phyloP scores from a whole-genome alignment of 2,113 vertebrate species.

The Accipiter cooperii region DNA sequence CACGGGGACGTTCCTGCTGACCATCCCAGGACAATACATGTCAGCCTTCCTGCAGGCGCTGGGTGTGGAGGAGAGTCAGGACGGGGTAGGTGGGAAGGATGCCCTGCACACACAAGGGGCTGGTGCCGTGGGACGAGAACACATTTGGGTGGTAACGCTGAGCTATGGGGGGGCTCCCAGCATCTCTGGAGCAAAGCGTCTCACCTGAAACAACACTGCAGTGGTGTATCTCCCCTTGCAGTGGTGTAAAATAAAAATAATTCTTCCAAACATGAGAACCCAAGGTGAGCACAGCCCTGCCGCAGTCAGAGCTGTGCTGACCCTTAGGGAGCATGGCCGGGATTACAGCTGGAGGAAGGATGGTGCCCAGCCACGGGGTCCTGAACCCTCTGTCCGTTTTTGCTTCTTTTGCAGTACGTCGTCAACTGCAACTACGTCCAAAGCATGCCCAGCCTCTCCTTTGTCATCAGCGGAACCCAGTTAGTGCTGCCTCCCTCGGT shows the following conservation, averaged over 20 bases:
- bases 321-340: background rate
- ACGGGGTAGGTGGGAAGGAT: slow-evolving; percentile 15
- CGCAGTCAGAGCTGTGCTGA: background rate
- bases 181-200: background rate
- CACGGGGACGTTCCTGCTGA: slow-evolving; percentile 48
- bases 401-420: background rate
- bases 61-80: background rate
- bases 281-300: background rate
- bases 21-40: slow-evolving; percentile 51
- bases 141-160: background rate
- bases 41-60: slow-evolving; percentile 21
- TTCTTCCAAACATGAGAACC: background rate
- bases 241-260: background rate
- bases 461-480: slow-evolving; percentile 27
- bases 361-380: fast-evolving
- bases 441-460: slow-evolving; percentile 51
- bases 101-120: background rate
- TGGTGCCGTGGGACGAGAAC: background rate
- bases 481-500: slow-evolving; percentile 45
- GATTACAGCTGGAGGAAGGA: background rate
- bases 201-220: background rate
- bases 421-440: slow-evolving; percentile 10
- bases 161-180: background rate
- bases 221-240: background rate
- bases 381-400: background rate